Evolutionary conservation across 2,797 vertebrate genomes (phyloP), one percentile per base, ranked within the genome.

Genomic region (Cyprinella venusta): DNA sequence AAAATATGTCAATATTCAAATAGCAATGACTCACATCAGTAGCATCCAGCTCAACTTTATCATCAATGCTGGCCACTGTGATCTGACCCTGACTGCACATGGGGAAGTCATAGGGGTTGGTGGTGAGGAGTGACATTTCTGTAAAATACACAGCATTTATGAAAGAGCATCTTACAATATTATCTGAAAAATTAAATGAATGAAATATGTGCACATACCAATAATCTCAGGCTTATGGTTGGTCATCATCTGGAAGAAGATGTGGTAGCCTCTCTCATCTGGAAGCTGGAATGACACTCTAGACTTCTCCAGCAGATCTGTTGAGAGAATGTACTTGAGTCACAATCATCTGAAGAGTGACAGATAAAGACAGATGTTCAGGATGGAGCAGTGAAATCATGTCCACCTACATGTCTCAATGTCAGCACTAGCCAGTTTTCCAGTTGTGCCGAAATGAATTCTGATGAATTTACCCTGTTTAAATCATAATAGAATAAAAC

Each of bases 171-270:
- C 19, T 56, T 1, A n/a, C 21, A 56, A 83, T 19, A 59, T 68
- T 38, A 36, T 50, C 26, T 26, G 13, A 15, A 48, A 68, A 2
- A 6, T 15, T 63, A 10, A 81, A 63, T 36, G 38, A 38, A 56
- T n/a, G n/a, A n/a, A n/a, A n/a, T 68, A 30, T 19, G 12, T n/a
- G 54, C 33, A 1, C 88, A 88, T 91, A 97, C 96, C 96, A 72
- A 97, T 94, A 13, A 97, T 89, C 69, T 96, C 96, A 0, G 96
- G 96, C 54, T 92, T 96, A 90, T 96, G 95, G 88, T 96, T 95
- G 74, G 96, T 96, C 88, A 94, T 95, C 91, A 97, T 89, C 90
- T 97, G 96, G 86, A 96, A 97, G 86, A 97, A 97, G 90, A 97
- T 97, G 88, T 96, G 96, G 87, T 97, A 97, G 89, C 95, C 96